Evolutionary conservation across 2,888 invertebrate genomes (phyloP), one percentile per base, ranked within the genome.

Genomic region (Drosophila pegasa): DNA sequence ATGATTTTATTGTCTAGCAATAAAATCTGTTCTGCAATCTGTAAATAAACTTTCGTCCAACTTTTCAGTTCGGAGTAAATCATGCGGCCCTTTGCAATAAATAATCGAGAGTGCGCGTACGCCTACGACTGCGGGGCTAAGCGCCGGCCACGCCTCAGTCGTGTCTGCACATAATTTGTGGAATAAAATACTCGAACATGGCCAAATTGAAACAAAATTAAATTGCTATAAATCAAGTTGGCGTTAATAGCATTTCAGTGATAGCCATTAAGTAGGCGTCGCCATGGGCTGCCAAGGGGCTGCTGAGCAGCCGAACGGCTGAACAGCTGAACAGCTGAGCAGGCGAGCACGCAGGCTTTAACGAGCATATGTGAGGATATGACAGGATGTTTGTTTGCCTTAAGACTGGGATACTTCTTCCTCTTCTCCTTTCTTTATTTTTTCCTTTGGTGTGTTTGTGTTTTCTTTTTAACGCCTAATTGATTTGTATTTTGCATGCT

Each of bases 91-190:
- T 37, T 51, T 25, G 66, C 82, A 57, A 82, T 88, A 86, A 82
- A 82, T 82, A 86, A 79, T 59, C 51, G 38, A 22, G 43, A 61
- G 41, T 38, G 62, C 12, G 54, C 54, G 20, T 5, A 65, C n/a
- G 35, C 22, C 31, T 37, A 54, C 58, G 69, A 45, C 66, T 50
- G 56, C 35, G 50, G 14, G 43, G 66, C 65, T 61, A 59, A 61
- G 31, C 56, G 50, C 54, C 25, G 27, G 64, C 75, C 88, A 83
- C 88, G 87, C 83, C 88, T 62, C 71, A 65, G 69, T 79, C 80
- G 87, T 86, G 88, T 88, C 83, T 71, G 76, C 88, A 86, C 87
- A 82, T 88, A 88, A 88, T 83, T 86, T 83, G 88, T 76, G 87
- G 78, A 85, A 85, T 82, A 79, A 82, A 81, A 81, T 68, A 85